A percentile compares a stretch with the other conserved stretches of the same genome.
These are phyloP conservation scores for Drosophila crucigera DNA, from an alignment of 2,888 invertebrate species.

Conservation along the genomic window DNA sequence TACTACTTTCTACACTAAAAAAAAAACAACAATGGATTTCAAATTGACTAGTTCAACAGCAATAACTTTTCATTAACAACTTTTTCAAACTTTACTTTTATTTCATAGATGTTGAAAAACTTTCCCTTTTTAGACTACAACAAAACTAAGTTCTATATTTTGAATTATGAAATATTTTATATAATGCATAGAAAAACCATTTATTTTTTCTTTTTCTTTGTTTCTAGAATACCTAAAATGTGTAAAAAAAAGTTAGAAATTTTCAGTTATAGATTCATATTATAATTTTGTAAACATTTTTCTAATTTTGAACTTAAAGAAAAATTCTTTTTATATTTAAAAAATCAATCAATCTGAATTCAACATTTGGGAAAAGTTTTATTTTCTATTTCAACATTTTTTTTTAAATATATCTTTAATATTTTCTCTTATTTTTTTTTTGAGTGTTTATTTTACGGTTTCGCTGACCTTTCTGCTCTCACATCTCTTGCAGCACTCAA, in stretches of 20 bases:
- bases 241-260: neutral
- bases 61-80: neutral
- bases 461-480: slow-evolving; percentile 3
- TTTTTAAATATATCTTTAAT: accelerated
- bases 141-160: neutral
- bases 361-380: neutral
- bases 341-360: no score
- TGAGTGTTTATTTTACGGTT: neutral
- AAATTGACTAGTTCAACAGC: neutral
- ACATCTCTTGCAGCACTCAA: slow-evolving; percentile 61
- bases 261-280: neutral
- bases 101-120: neutral
- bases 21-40: neutral
- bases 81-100: neutral
- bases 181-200: accelerated
- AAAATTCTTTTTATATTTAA: no score
- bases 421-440: neutral
- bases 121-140: neutral
- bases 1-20: neutral
- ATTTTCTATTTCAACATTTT: neutral
- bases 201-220: no score
- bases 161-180: neutral
- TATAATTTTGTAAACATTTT: neutral
- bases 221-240: no score
- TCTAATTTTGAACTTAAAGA: neutral